These are phyloP conservation scores for Gandaritis pyraliata DNA, from an alignment of 2,888 invertebrate genomes.

Conservation along the genomic window DNA sequence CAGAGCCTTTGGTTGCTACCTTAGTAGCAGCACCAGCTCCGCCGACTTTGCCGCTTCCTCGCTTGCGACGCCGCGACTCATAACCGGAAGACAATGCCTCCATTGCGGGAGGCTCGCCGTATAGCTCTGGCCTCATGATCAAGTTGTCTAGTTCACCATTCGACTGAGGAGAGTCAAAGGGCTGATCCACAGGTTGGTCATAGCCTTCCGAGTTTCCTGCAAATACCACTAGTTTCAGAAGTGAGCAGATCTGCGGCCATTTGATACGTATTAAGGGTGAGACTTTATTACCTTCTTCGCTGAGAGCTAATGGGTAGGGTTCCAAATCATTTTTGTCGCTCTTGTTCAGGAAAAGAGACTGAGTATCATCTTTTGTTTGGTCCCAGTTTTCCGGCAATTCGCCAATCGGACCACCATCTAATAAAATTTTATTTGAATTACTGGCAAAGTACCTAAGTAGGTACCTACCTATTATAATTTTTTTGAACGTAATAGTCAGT, in stretches of 20 bases:
- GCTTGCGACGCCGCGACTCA: conserved; percentile 73
- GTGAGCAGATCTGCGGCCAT: conserved; percentile 10
- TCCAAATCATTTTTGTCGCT: conserved; percentile 83
- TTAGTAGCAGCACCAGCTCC: conserved; percentile 80
- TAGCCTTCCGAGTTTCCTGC: conserved; percentile 75
- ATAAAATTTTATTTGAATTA: conserved; percentile 31
- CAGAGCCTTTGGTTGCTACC: conserved; percentile 77
- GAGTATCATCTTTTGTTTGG: conserved; percentile 81
- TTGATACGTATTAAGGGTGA: conserved; percentile 17
- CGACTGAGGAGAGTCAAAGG: conserved; percentile 68
- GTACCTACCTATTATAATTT: no score
- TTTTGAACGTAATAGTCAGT: no score
- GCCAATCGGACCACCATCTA: conserved; percentile 75
- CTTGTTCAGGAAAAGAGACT: conserved; percentile 81
- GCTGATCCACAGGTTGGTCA: conserved; percentile 72
- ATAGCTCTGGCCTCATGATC: conserved; percentile 85
- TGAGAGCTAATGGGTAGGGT: conserved; percentile 80
- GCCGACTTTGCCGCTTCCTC: conserved; percentile 77
- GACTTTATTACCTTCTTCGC: conserved; percentile 74
- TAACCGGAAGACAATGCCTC: conserved; percentile 68
- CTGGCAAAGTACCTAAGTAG: background rate
- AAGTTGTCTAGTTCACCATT: conserved; percentile 83
- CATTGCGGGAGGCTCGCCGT: conserved; percentile 85
- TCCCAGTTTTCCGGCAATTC: conserved; percentile 83
- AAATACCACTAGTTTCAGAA: conserved; percentile 40